These are phyloP conservation scores for Xiphophorus hellerii DNA, from an alignment of 2,113 vertebrate genomes.

Conservation along the genomic window DNA sequence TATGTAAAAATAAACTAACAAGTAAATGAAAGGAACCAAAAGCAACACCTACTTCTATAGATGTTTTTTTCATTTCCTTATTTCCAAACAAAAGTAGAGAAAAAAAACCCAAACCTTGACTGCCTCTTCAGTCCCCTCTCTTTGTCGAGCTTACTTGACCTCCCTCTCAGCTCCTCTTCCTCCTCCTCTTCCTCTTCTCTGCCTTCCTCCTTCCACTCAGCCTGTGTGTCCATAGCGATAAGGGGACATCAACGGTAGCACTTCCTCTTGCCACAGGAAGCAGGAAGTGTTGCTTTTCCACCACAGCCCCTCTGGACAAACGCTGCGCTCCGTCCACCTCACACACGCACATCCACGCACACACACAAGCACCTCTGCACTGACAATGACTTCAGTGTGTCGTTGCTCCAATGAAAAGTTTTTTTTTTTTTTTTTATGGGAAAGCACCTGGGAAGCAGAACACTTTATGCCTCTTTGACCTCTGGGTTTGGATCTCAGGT, in stretches of 20 bases:
- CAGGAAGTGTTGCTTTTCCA: constrained; percentile 78
- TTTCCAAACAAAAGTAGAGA: too few relatives aligned
- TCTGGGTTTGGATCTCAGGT: constrained; percentile 49
- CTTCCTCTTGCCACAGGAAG: constrained; percentile 76
- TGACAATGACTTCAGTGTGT: constrained; percentile 52
- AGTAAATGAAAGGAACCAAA: too few relatives aligned
- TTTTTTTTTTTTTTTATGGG: constrained; percentile 38
- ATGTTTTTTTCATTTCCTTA: neutral
- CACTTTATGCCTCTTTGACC: constrained; percentile 56
- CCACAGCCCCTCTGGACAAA: constrained; percentile 38
- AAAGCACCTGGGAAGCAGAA: constrained; percentile 66
- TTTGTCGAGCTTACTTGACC: constrained; percentile 42
- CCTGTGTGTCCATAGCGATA: constrained; percentile 75
- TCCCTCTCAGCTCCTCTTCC: constrained; percentile 34
- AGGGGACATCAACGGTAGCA: constrained; percentile 74
- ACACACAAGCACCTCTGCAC: constrained; percentile 27
- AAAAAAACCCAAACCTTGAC: neutral
- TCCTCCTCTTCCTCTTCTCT: constrained; percentile 38
- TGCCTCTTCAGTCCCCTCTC: constrained; percentile 27
- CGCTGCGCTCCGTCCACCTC: constrained; percentile 33
- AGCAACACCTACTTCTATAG: neutral
- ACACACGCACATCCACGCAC: neutral
- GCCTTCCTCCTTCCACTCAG: constrained; percentile 53
- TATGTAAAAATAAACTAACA: too few relatives aligned
- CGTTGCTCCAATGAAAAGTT: constrained; percentile 20